These are phyloP conservation scores for Pedetes capensis DNA, from an alignment of 2,113 vertebrate genomes.

Conservation along the genomic window DNA sequence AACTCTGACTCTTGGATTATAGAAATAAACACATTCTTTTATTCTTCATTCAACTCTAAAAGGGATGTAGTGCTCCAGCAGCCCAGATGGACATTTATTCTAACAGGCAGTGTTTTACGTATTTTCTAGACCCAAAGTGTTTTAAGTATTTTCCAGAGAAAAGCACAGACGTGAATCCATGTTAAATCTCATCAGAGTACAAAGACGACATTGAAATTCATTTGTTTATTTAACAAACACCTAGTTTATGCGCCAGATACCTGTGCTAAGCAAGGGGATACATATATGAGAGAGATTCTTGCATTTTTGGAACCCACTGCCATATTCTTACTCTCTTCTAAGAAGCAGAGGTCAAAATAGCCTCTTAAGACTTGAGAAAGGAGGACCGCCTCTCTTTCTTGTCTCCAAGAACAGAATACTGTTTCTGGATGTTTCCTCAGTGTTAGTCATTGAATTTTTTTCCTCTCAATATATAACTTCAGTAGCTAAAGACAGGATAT, in stretches of 20 bases:
- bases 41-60: background rate
- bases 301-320: background rate
- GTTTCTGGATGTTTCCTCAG: conserved; percentile 20
- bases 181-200: background rate
- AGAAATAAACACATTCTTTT: conserved; percentile 31
- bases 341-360: background rate
- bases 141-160: background rate
- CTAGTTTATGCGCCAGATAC: background rate
- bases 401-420: background rate
- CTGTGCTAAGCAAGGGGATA: background rate
- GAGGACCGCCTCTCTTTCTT: background rate
- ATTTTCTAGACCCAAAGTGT: background rate
- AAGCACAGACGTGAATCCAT: background rate
- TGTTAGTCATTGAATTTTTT: background rate
- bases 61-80: background rate
- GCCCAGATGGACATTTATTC: background rate
- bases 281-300: background rate
- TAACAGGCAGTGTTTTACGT: background rate
- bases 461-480: background rate
- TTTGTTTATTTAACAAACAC: background rate
- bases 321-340: background rate
- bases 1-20: background rate
- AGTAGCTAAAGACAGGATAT: background rate
- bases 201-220: background rate
- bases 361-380: background rate